Percentiles rank a stretch among this genome's conserved stretches.
These are phyloP conservation scores for Cairina moschata DNA, from an alignment of 2,113 vertebrate species.

Conservation along the genomic window DNA sequence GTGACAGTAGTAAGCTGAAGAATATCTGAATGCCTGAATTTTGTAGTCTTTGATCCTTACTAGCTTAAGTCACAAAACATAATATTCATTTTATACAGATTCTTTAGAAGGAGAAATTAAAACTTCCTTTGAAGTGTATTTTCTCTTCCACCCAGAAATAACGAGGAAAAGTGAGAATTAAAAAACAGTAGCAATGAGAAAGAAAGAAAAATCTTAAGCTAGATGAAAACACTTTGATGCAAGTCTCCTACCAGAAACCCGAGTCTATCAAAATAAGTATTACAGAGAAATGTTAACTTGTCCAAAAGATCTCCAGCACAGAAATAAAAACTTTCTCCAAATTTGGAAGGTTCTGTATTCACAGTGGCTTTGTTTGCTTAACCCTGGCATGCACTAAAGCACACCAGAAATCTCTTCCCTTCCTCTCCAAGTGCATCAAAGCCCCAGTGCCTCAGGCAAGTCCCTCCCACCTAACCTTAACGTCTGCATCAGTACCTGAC, in stretches of 20 bases:
- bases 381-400: not conserved
- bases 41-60: not conserved
- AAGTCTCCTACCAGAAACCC: not conserved
- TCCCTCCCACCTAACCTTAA: not conserved
- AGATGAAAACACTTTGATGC: not conserved
- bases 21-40: not conserved
- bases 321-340: not conserved
- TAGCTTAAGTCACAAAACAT: not conserved
- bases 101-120: not conserved
- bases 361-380: not conserved
- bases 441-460: not conserved
- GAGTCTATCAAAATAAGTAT: not conserved
- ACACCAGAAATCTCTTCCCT: not conserved
- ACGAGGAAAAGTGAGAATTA: not conserved
- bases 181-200: not conserved
- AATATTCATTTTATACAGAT: not conserved
- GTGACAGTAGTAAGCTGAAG: not conserved
- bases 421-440: not conserved
- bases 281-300: not conserved
- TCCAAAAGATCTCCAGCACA: not conserved
- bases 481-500: not conserved
- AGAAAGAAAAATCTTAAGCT: not conserved
- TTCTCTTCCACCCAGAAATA: not conserved
- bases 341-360: not conserved
- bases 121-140: not conserved